These are phyloP conservation scores for Leguminivora glycinivorella DNA, from an alignment of 1,140 invertebrate genomes.

Conservation along the genomic window DNA sequence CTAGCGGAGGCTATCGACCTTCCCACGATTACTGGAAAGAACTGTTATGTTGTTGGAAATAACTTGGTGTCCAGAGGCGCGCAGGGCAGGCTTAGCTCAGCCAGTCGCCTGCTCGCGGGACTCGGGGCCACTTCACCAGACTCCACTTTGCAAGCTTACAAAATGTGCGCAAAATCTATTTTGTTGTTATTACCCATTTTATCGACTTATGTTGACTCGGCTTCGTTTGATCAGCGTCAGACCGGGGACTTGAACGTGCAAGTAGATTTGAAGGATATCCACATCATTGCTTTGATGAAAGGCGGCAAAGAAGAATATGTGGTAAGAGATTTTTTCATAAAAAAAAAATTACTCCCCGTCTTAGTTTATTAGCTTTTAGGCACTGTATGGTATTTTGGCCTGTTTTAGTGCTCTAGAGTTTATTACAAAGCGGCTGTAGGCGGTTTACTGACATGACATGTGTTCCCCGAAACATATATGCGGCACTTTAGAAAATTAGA, in stretches of 20 bases:
- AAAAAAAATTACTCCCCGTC: background rate
- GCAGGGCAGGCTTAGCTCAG: slow-evolving; percentile 42
- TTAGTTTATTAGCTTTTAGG: background rate
- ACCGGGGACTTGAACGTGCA: slow-evolving; percentile 88
- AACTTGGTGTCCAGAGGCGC: slow-evolving; percentile 64
- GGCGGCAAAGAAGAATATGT: slow-evolving; percentile 73
- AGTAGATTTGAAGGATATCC: slow-evolving; percentile 87
- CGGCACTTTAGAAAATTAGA: slow-evolving; percentile 9
- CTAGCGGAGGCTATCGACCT: slow-evolving; percentile 74
- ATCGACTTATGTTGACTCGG: slow-evolving; percentile 17
- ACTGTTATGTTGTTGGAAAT: slow-evolving; percentile 77
- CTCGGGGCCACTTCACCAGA: slow-evolving; percentile 35
- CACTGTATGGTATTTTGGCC: background rate
- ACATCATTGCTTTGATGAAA: slow-evolving; percentile 83
- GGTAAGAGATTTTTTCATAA: slow-evolving; percentile 48
- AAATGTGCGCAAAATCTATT: slow-evolving; percentile 36
- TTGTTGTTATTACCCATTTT: slow-evolving; percentile 30
- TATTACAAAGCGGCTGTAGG: slow-evolving; percentile 11
- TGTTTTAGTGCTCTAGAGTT: slow-evolving; percentile 16
- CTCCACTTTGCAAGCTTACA: background rate
- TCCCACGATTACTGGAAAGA: slow-evolving; percentile 73
- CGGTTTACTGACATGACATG: slow-evolving; percentile 1
- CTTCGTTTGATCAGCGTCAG: slow-evolving; percentile 85
- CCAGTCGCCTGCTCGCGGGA: slow-evolving; percentile 50
- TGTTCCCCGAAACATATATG: background rate